Evolutionary conservation across 2,888 invertebrate species (phyloP), one percentile per base, ranked within the genome.

Genomic region (Morpho helenor): DNA sequence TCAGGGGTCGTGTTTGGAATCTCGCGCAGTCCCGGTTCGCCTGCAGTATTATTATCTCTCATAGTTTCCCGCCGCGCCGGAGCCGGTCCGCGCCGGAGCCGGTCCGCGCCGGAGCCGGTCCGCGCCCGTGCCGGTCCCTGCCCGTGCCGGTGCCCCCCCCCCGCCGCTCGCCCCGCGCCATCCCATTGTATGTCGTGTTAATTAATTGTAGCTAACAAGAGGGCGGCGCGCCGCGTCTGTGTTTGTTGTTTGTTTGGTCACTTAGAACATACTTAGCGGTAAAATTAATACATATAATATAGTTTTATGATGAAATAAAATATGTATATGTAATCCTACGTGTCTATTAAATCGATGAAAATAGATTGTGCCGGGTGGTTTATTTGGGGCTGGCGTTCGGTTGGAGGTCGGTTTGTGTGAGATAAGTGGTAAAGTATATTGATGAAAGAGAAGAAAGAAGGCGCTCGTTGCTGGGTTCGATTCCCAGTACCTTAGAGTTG

Each of bases 311-410:
- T 82, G 85, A 85, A 77, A 85, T 84, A 80, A 80, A 88, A 84
- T 88, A 88, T 89, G 87, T 88, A 88, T 86, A 87, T 90, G 87
- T 90, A 90, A 89, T 87, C 89, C 89, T 90, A 89, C 89, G 86
- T 89, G 89, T 90, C 89, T 90, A 90, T 90, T 90, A 89, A 89
- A 90, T 87, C 83, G 73, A 83, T 87, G 84, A 87, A 87, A 88
- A 88, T 88, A 90, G 88, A 88, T 86, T 77, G 82, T 75, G 59
- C n/a, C 49, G 59, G 59, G 68, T 62, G 62, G 75, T 85, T 85
- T 70, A 77, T 79, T 84, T 67, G 42, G 40, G 52, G 42, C 43
- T 43, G 23, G 10, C 22, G n/a, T 10, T 10, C n/a, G 45, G n/a
- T 31, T 44, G 22, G 9, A 46, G 46, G 7, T 5, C 5, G 31